Conservation (phyloP, 2,888 invertebrate species). For the Vanessa cardui region DNA sequence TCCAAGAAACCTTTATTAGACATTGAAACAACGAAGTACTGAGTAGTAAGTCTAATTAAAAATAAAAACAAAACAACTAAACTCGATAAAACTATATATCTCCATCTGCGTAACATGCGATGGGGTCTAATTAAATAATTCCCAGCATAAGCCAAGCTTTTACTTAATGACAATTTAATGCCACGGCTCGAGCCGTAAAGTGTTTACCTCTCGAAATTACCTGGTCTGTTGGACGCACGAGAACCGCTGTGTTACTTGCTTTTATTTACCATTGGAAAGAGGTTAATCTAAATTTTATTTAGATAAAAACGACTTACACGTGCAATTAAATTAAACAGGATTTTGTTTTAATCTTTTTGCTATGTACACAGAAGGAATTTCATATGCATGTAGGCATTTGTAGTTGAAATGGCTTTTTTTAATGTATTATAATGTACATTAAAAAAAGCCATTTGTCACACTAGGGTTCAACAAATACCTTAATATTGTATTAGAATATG, state of each 20-base stretch:
- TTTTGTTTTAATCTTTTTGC: not conserved
- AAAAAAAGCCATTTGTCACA: too few species aligned
- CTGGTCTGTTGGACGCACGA: constrained; percentile 23
- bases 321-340: not conserved
- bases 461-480: too few species aligned
- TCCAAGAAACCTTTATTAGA: too few species aligned
- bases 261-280: constrained; percentile 10
- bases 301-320: not conserved
- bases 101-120: constrained; percentile 36
- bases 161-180: constrained; percentile 80
- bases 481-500: too few species aligned
- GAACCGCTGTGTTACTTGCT: not conserved
- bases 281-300: not conserved
- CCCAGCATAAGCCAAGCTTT: constrained; percentile 61
- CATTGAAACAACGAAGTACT: too few species aligned
- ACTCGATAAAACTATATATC: constrained; percentile 37
- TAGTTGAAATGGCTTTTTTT: too few species aligned
- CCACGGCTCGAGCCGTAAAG: constrained; percentile 52
- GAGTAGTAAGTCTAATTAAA: not conserved
- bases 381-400: too few species aligned
- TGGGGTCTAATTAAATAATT: constrained; percentile 71
- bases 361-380: not conserved
- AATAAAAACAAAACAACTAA: constrained; percentile 17
- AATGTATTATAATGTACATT: too few species aligned
- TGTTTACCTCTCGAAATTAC: constrained; percentile 46